Base-by-base conservation (phyloP, 1,140 invertebrate genomes). In the Bombyx mandarina region DNA sequence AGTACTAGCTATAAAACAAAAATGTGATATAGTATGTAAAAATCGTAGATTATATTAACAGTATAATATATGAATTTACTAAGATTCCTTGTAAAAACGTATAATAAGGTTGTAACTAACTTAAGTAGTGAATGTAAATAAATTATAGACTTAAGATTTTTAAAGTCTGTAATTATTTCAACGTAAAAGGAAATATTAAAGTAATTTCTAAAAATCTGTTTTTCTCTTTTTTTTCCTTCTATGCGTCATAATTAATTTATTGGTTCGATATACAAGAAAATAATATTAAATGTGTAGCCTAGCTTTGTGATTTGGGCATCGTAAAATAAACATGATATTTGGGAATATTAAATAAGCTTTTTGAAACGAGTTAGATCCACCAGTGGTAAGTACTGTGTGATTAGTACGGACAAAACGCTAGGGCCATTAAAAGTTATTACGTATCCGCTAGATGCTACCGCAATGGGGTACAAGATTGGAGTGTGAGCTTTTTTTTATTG, bases 21-120 rank as follows among this genome's bases (percentile, higher is more conserved):
- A 86, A 86, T 84, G 83, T 86, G 82, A 86, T 86, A 86, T 86
- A 86, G 82, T 65, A 72, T 86, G 82, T 86, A 86, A 86, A 86
- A 79, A 83, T 70, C 56, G 62, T 79, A 75, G 63, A 45, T 77
- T 82, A 84, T 69, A 73, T 77, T 71, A 47, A 73, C 71, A 64
- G 74, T 75, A 68, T 77, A 18, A 18, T 18, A 72, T 82, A 68
- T 80, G 72, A 63, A 63, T 52, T 56, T 60, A 68, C 62, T 57
- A 58, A 59, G 58, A 65, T 68, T 62, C 63, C 66, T 72, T 65
- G 67, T 80, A 71, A 77, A 73, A 68, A 70, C 70, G 56, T 60
- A 59, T 43, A 52, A 10, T 61, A 65, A 69, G 62, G 50, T 57
- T 62, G 63, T 71, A 67, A 69, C 61, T 69, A 67, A 62, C 56